A percentile compares a stretch with the other conserved stretches of the same genome.
Conservation (phyloP, 2,113 vertebrate species). For the Lichenostomus cassidix region DNA sequence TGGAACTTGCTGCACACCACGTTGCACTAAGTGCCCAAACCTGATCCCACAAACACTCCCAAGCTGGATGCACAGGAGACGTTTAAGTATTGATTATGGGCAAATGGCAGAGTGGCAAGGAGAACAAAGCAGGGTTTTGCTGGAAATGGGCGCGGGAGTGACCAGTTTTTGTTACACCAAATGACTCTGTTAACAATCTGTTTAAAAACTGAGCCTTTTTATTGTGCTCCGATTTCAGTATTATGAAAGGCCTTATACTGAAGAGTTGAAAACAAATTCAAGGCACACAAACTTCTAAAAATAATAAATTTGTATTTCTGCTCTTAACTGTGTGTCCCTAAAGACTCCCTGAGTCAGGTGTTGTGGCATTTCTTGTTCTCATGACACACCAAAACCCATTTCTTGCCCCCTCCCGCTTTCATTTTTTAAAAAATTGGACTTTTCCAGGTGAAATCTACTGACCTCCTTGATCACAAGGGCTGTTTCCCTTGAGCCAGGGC, state of each 20-base stretch:
- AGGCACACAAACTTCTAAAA: not conserved
- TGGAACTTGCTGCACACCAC: not conserved
- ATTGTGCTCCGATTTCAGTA: not conserved
- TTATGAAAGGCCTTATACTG: not conserved
- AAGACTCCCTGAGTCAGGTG: not conserved
- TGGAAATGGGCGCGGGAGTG: not conserved
- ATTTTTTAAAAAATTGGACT: not conserved
- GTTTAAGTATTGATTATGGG: not conserved
- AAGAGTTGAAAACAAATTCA: not conserved
- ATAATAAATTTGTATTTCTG: not conserved
- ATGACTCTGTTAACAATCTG: not conserved
- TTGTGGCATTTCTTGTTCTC: not conserved
- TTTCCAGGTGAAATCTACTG: not conserved
- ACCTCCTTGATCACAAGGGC: not conserved
- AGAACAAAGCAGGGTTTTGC: not conserved
- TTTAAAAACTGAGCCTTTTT: not conserved
- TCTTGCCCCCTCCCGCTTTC: not conserved
- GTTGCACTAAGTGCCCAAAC: not conserved
- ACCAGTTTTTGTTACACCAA: not conserved
- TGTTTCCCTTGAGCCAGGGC: not conserved
- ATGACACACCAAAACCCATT: not conserved
- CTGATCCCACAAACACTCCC: constrained; percentile 10
- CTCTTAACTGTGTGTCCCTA: not conserved
- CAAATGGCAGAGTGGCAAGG: not conserved
- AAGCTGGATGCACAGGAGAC: not conserved